Conservation (phyloP, 2,113 vertebrate genomes). For the Clarias macrocephalus region DNA sequence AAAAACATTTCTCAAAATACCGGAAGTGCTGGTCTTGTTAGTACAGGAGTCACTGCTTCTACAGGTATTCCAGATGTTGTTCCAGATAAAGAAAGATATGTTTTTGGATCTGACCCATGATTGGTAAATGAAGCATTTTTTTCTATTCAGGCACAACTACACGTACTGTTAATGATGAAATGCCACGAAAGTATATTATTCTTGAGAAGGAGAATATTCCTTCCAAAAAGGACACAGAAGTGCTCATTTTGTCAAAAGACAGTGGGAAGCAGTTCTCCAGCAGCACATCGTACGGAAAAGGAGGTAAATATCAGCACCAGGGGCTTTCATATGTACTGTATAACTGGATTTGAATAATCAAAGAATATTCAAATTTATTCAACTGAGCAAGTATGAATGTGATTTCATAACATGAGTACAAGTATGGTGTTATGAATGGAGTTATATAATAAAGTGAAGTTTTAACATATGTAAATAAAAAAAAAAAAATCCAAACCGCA, state of each 20-base stretch:
- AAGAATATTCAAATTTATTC: not conserved
- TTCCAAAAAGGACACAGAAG: conserved; percentile 84
- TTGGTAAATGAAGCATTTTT: conserved; percentile 14
- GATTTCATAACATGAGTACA: not conserved
- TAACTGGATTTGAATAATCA: not conserved
- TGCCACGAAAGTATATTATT: conserved; percentile 85
- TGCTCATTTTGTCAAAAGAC: conserved; percentile 89
- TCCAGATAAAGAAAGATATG: not conserved
- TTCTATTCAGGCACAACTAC: conserved; percentile 59
- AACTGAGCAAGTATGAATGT: not conserved
- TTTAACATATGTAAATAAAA: no score
- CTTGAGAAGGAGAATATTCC: conserved; percentile 87
- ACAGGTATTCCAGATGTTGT: conserved; percentile 60
- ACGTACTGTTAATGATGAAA: conserved; percentile 78
- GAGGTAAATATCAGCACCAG: conserved; percentile 58
- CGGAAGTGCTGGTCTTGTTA: conserved; percentile 53
- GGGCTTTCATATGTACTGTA: not conserved
- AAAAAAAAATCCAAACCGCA: no score
- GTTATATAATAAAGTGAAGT: no score
- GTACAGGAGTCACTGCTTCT: conserved; percentile 70
- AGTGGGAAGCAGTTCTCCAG: conserved; percentile 90
- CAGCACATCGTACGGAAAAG: conserved; percentile 63
- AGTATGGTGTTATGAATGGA: not conserved
- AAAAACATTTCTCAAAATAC: conserved; percentile 72
- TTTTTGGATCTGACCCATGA: not conserved